These are phyloP conservation scores for Onychomys arenicola DNA, from an alignment of 2,797 vertebrate species.

Conservation along the genomic window DNA sequence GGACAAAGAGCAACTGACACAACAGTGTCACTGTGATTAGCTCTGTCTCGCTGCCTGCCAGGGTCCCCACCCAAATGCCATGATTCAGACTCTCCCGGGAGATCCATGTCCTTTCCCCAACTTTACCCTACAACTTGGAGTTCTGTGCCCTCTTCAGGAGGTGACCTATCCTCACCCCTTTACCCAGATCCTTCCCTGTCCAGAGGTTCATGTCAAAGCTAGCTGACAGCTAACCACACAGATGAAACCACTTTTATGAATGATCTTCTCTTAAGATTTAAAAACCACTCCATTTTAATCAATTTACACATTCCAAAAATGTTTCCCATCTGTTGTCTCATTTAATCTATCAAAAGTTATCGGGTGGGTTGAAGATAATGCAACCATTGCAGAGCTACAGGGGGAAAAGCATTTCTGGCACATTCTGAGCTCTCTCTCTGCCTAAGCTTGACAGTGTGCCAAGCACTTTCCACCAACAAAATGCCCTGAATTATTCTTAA, in stretches of 20 bases:
- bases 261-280: conserved; percentile 34
- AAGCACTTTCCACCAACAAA: neutral
- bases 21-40: neutral
- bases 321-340: conserved; percentile 54
- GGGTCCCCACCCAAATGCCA: neutral
- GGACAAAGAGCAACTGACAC: neutral
- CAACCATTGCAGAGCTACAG: neutral
- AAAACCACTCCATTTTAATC: conserved; percentile 45
- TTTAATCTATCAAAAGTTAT: conserved; percentile 41
- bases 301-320: conserved; percentile 62
- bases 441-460: neutral
- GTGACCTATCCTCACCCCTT: neutral
- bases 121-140: neutral
- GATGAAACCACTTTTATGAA: neutral
- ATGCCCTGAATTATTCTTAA: neutral
- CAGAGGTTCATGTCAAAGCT: neutral
- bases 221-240: neutral
- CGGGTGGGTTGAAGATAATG: conserved; percentile 6
- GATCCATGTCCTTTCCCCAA: neutral
- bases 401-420: neutral
- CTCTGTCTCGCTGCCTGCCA: neutral
- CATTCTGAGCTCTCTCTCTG: neutral
- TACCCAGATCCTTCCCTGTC: neutral
- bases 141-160: neutral
- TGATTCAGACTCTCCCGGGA: neutral